Base-by-base conservation (phyloP, 2,888 invertebrate genomes). In the Nipponacmea schrenckii region DNA sequence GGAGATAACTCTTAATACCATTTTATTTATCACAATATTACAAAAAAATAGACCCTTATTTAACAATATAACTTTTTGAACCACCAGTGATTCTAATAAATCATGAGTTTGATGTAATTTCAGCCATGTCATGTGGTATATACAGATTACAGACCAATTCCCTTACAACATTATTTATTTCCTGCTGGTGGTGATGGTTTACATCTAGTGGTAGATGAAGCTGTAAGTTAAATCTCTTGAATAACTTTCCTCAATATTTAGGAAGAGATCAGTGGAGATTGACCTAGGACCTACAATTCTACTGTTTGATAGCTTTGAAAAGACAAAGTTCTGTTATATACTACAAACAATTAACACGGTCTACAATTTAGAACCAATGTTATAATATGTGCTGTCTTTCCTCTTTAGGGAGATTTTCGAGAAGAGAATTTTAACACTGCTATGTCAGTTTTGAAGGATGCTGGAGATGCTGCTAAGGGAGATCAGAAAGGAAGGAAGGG, bases 111-210 rank as follows among this genome's bases (percentile, higher is more conserved):
- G 27, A 24, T 44, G 70, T 70, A 68, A 62, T 83, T 81, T 56
- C 95, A 98, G 90, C 98, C 98, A 0, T 98, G 98, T 85, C 98
- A 99, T 89, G 98, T 99, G 50, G 97, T 99, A 46, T 99, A 98
- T 89, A 99, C 99, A 0, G 99, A 99, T 89, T 98, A 94, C 88
- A 91, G 99, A 56, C 99, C 99, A 1, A 97, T 97, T 0, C 99
- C 99, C 0, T 91, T 99, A 73, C 98, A 99, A 89, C 99, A 99
- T 90, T 99, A 97, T 87, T 94, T 99, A 75, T 99, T 96, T 90
- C 98, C 99, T 0, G 94, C 95, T 24, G 98, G 98, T 1, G 97
- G 97, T 0, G 96, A 96, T 88, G 92, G 92, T 3, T 95, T 99
- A 81, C 97, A 98, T 90, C 92, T 99, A 84, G 98, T 98, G 67